Percentiles rank a stretch among this genome's conserved stretches.
Evolutionary conservation across 2,888 invertebrate species (phyloP).

Genomic region (Polymixis lichenea): DNA sequence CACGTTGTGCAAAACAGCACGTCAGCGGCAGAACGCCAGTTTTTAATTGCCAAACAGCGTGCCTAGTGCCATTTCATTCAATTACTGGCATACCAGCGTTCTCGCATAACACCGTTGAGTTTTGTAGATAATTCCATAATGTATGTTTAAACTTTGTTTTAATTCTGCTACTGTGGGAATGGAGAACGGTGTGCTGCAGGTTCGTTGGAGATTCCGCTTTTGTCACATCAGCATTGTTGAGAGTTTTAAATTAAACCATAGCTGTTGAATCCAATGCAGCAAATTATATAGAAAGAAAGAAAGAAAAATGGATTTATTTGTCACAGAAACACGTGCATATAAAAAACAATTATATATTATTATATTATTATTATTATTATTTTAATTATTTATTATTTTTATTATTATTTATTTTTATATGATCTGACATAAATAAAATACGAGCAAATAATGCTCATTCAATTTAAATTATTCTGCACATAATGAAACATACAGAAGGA

Average conservation of each 20-base stretch:
- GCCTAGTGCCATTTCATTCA: constrained; percentile 74
- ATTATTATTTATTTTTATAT: too few species aligned
- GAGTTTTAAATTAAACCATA: neutral
- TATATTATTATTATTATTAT: too few species aligned
- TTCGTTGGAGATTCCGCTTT: neutral
- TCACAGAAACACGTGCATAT: too few species aligned
- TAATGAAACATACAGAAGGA: neutral
- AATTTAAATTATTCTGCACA: neutral
- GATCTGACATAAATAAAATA: neutral
- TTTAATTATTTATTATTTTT: too few species aligned
- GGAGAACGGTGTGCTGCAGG: constrained; percentile 4
- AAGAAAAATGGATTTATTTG: too few species aligned
- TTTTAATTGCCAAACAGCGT: constrained; percentile 74
- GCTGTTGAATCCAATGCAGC: constrained; percentile 1
- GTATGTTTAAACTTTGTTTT: constrained; percentile 47
- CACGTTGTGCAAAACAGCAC: constrained; percentile 48
- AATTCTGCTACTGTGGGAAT: constrained; percentile 7
- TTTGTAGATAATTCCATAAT: constrained; percentile 53
- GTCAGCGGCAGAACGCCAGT: constrained; percentile 64
- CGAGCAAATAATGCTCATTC: neutral
- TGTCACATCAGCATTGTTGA: neutral
- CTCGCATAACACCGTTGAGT: constrained; percentile 46
- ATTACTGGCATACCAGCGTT: constrained; percentile 67
- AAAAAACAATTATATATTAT: too few species aligned
- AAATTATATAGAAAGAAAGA: neutral